Evolutionary conservation across 2,113 vertebrate genomes (phyloP).

Genomic region (Uria aalge): DNA sequence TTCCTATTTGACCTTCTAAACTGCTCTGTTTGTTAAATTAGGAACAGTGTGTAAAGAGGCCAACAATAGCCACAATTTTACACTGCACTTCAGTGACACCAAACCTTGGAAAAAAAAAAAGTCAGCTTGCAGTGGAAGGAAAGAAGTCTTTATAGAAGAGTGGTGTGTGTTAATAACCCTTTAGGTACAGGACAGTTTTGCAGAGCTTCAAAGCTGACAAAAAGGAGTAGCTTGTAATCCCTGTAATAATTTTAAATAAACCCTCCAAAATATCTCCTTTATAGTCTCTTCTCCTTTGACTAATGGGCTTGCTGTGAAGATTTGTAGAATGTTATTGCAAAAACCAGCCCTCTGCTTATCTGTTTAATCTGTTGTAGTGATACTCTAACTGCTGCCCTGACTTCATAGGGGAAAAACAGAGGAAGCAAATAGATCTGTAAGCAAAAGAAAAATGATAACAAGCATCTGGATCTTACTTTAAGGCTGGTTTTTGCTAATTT

Average conservation of each 20-base stretch:
- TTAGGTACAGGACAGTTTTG: neutral
- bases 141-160: neutral
- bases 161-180: neutral
- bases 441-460: neutral
- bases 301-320: neutral
- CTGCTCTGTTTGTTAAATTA: conserved; percentile 24
- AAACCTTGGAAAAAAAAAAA: neutral
- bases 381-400: neutral
- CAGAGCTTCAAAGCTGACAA: neutral
- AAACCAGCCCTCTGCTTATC: fast-evolving
- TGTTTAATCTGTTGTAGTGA: neutral
- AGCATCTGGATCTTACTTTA: neutral
- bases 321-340: neutral
- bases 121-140: neutral
- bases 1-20: conserved; percentile 43
- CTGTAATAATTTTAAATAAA: neutral
- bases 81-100: neutral
- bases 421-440: neutral
- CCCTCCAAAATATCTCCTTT: neutral
- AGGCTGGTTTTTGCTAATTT: neutral
- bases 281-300: neutral
- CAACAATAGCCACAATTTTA: conserved; percentile 1
- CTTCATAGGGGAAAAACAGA: neutral
- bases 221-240: neutral
- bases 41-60: conserved; percentile 32